A percentile compares a stretch with the other conserved stretches of the same genome.
phyloP scores from a whole-genome alignment of 2,888 invertebrate species.

The Molorchus minor region DNA sequence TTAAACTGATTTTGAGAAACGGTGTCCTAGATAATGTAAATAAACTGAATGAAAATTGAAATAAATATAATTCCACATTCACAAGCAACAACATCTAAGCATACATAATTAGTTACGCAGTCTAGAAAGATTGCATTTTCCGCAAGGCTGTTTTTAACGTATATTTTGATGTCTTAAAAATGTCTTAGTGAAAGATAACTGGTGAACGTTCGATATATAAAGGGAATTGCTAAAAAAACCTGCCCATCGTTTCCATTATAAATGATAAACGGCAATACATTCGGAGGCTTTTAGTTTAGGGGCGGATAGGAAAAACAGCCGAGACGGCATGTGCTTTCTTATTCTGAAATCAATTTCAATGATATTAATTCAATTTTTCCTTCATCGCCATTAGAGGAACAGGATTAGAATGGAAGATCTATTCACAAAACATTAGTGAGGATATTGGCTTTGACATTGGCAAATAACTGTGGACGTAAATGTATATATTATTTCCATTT shows the following conservation, averaged over 20 bases:
- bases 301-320: constrained; percentile 44
- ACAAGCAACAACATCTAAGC: no score
- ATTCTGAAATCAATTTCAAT: constrained; percentile 48
- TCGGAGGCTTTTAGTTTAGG: constrained; percentile 47
- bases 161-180: no score
- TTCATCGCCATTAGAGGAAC: constrained; percentile 36
- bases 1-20: no score
- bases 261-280: constrained; percentile 51
- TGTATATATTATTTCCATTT: constrained; percentile 8
- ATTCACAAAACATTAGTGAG: constrained; percentile 12
- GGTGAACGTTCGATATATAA: constrained; percentile 24
- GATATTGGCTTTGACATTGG: background rate
- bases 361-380: constrained; percentile 42
- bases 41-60: no score
- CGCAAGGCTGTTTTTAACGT: no score
- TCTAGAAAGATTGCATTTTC: no score
- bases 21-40: no score
- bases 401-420: constrained; percentile 26
- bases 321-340: constrained; percentile 50
- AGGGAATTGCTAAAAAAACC: constrained; percentile 44
- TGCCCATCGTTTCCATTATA: constrained; percentile 49
- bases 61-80: no score
- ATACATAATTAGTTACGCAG: no score
- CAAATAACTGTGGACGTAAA: constrained; percentile 8
- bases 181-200: background rate